Evolutionary conservation across 2,797 vertebrate species (phyloP).

Genomic region (Rhodeus uyekii): DNA sequence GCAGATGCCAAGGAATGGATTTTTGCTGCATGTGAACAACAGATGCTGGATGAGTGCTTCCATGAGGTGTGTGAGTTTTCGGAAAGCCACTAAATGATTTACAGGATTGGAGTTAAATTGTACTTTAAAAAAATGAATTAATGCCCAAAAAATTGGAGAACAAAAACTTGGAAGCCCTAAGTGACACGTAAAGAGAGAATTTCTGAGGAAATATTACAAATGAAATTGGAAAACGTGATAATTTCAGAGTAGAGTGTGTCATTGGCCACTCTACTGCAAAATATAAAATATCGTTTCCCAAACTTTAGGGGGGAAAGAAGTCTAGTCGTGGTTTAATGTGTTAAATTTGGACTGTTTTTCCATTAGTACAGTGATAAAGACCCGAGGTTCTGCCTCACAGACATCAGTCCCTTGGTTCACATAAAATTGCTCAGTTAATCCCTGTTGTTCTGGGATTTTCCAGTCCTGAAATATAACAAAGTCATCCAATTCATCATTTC

Average conservation of each 20-base stretch:
- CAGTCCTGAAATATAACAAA: slow-evolving; percentile 61
- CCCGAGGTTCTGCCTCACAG: slow-evolving; percentile 21
- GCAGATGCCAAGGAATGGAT: slow-evolving; percentile 38
- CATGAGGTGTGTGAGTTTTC: slow-evolving; percentile 51
- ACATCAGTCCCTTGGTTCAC: slow-evolving; percentile 32
- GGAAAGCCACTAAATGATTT: slow-evolving; percentile 46
- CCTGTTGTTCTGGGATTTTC: slow-evolving; percentile 66
- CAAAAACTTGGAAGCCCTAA: not conserved
- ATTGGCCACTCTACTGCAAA: too few relatives aligned
- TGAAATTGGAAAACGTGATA: not conserved
- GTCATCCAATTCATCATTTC: slow-evolving; percentile 63
- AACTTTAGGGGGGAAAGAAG: not conserved
- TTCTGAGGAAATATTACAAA: not conserved
- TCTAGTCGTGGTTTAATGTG: slow-evolving; percentile 8
- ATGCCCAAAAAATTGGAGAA: not conserved
- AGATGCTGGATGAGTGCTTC: slow-evolving; percentile 42
- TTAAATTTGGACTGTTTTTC: slow-evolving; percentile 23
- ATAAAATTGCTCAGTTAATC: slow-evolving; percentile 75
- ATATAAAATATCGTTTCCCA: not conserved
- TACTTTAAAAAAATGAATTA: slow-evolving; percentile 3
- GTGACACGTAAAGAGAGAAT: not conserved
- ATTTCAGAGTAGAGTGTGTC: not conserved
- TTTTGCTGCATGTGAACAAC: slow-evolving; percentile 45
- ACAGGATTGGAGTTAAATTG: slow-evolving; percentile 23
- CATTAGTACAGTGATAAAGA: slow-evolving; percentile 41